These are phyloP conservation scores for Cosmopolites sordidus DNA, from an alignment of 2,888 invertebrate genomes.

Conservation along the genomic window DNA sequence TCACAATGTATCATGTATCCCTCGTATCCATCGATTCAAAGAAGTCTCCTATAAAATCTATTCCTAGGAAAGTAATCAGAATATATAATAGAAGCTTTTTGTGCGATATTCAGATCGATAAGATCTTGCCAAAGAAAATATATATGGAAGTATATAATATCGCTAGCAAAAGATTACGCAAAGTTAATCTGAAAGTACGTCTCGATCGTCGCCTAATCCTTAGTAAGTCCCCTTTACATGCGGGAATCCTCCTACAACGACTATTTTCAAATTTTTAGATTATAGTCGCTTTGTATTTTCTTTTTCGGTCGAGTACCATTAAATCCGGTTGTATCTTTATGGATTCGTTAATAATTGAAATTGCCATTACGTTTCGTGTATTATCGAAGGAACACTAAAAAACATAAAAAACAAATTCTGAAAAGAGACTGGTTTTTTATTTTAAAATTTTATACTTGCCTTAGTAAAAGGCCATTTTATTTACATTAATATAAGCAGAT, in stretches of 20 bases:
- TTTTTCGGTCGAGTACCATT: not conserved
- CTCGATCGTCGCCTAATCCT: slow-evolving; percentile 42
- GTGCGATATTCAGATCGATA: not conserved
- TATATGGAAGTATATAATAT: slow-evolving; percentile 37
- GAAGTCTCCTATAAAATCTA: too few species aligned
- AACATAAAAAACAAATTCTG: too few species aligned
- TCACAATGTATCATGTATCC: too few species aligned
- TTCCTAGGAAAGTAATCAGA: not conserved
- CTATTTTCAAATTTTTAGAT: slow-evolving; percentile 2
- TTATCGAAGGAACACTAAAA: too few species aligned
- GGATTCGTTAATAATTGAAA: too few species aligned
- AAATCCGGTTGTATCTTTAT: too few species aligned
- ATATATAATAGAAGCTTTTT: not conserved
- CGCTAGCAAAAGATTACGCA: slow-evolving; percentile 47
- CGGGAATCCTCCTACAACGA: not conserved
- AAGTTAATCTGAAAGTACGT: slow-evolving; percentile 47
- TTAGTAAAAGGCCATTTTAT: too few species aligned
- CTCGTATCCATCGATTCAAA: too few species aligned
- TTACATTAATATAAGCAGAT: too few species aligned
- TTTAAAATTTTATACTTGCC: too few species aligned
- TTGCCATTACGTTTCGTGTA: too few species aligned
- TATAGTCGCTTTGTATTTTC: not conserved
- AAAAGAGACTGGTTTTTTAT: too few species aligned
- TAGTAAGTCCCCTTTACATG: slow-evolving; percentile 28
- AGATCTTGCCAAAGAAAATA: not conserved